Conservation (phyloP, 2,888 invertebrate species). For the Bellardia bayeri region DNA sequence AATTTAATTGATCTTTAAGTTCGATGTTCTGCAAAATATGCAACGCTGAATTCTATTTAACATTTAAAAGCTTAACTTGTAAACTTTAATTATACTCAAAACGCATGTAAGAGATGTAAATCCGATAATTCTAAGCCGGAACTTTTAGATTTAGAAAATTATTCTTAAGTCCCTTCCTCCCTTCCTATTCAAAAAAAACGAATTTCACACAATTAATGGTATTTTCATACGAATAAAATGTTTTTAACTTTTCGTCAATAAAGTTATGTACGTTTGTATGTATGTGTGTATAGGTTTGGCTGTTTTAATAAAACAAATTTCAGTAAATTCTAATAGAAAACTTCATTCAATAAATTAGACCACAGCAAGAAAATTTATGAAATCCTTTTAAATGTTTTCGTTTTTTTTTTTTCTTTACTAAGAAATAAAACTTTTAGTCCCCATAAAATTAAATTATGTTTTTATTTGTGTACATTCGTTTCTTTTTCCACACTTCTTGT, state of each 20-base stretch:
- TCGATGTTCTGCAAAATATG: too few relatives aligned
- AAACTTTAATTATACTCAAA: too few relatives aligned
- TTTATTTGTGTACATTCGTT: constrained; percentile 66
- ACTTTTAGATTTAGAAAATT: too few relatives aligned
- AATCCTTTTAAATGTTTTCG: constrained; percentile 65
- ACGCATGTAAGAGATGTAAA: too few relatives aligned
- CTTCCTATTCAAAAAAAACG: background rate
- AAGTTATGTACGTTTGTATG: background rate
- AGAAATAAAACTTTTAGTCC: constrained; percentile 71
- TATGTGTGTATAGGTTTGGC: background rate
- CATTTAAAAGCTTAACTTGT: too few relatives aligned
- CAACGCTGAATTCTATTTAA: too few relatives aligned
- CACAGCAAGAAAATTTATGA: constrained; percentile 64
- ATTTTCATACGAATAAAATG: background rate
- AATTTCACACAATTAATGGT: background rate
- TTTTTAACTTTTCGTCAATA: background rate
- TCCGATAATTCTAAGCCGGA: too few relatives aligned
- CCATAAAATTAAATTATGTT: constrained; percentile 73
- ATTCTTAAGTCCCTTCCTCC: too few relatives aligned
- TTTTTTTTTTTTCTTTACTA: constrained; percentile 44
- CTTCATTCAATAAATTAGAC: constrained; percentile 66
- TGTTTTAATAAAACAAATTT: constrained; percentile 74
- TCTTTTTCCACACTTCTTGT: constrained; percentile 29
- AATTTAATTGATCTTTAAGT: too few relatives aligned
- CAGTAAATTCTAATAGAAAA: constrained; percentile 65